Evolutionary conservation across 2,797 vertebrate genomes (phyloP), one percentile per base, ranked within the genome.

Genomic region (Acipenser transmontanus): DNA sequence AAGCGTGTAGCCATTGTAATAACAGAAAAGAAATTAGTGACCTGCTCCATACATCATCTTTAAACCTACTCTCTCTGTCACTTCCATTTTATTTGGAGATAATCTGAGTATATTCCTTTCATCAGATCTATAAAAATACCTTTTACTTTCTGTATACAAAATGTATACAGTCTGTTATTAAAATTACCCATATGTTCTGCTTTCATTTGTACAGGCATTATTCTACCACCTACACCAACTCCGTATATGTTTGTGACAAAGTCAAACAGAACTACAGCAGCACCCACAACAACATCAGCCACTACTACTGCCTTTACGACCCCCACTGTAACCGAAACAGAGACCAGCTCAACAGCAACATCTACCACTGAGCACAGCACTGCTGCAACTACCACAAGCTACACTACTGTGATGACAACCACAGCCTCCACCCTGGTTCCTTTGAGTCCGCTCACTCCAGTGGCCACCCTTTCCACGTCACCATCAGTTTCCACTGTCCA

Each of bases 241-340:
- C 83, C 88, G 0, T 91, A 89, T 77, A 84, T 87, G 67, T 89
- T 82, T 69, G 89, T 91, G 76, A 90, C 85, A 0, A 71, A 65
- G 51, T 83, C 87, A 54, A 91, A 91, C 78, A 78, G 76, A 79
- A 90, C 85, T 12, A 89, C 87, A 11, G 63, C 75, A 61, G 71
- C 70, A 68, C 69, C 80, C 20, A 73, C 74, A 63, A 63, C 68
- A 9, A 0, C 62, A 71, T 68, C 63, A 20, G 11, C 71, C 20
- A 47, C 72, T n/a, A 68, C 70, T 63, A 74, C 61, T 68, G 64
- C 70, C 11, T 66, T 65, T 61, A 69, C 74, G 74, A 63, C 34
- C 1, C 70, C 72, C 68, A 64, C 67, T 62, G 77, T 70, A 50
- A 56, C 78, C 50, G 76, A 81, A 71, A 73, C 73, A n/a, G 54